Conservation (phyloP, 2,797 vertebrate species). For the Poeciliopsis paucimaculata region DNA sequence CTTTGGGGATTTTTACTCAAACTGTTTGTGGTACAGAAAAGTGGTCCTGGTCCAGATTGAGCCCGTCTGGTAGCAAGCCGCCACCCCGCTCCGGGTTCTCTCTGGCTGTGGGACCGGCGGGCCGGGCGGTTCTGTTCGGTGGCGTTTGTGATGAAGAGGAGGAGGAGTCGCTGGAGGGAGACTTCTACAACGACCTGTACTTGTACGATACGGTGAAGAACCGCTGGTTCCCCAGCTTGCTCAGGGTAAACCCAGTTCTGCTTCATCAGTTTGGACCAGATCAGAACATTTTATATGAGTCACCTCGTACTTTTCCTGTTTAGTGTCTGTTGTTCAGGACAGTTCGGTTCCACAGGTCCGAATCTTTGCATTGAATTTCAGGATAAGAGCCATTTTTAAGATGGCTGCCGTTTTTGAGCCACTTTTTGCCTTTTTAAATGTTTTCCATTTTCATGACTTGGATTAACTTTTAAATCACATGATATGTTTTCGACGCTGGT, state of each 20-base stretch:
- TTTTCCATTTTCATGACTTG: no score
- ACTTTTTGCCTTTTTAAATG: no score
- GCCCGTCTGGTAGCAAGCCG: constrained; percentile 87
- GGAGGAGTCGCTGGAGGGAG: constrained; percentile 91
- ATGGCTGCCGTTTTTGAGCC: no score
- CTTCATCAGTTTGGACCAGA: neutral
- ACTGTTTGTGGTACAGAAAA: constrained; percentile 78
- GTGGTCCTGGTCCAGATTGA: constrained; percentile 89
- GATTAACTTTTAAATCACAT: no score
- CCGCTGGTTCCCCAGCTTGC: constrained; percentile 88
- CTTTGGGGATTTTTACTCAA: neutral
- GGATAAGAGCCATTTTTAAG: no score
- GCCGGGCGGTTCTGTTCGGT: constrained; percentile 88
- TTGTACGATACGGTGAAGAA: constrained; percentile 87
- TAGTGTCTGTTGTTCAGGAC: neutral
- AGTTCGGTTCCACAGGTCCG: neutral
- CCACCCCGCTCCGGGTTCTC: constrained; percentile 90
- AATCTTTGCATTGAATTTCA: neutral
- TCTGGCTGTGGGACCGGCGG: constrained; percentile 78
- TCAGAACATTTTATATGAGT: neutral
- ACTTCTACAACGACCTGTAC: constrained; percentile 92
- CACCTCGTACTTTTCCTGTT: neutral
- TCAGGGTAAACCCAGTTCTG: constrained; percentile 81
- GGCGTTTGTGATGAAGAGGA: constrained; percentile 95
- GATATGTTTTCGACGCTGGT: no score